phyloP scores from a whole-genome alignment of 2,888 invertebrate species.

The Neoaliturus tenellus region DNA sequence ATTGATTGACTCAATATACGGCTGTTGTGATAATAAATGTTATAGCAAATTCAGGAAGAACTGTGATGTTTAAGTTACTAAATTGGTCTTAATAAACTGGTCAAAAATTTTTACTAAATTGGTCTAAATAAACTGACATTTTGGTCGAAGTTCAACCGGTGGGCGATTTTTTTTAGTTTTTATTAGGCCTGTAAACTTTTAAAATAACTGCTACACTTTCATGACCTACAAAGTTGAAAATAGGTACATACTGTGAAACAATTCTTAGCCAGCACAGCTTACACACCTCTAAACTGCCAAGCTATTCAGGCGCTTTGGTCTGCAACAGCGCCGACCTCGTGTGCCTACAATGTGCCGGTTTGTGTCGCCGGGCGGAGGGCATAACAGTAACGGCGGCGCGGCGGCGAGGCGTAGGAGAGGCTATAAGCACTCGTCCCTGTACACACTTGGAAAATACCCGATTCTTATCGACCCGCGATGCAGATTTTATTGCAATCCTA shows the following conservation, averaged over 20 bases:
- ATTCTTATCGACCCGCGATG: constrained; percentile 31
- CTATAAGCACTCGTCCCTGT: background rate
- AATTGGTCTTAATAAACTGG: background rate
- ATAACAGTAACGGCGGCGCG: background rate
- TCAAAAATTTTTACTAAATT: background rate
- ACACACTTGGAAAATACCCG: background rate
- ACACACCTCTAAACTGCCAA: too few species aligned
- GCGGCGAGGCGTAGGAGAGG: background rate
- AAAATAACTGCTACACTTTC: too few species aligned
- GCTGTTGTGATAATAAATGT: too few species aligned
- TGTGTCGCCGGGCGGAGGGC: background rate
- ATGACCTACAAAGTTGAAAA: too few species aligned
- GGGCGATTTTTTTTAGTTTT: background rate
- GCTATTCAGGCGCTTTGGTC: too few species aligned
- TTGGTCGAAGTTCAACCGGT: background rate
- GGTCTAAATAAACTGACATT: background rate
- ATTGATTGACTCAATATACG: too few species aligned
- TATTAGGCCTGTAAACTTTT: too few species aligned
- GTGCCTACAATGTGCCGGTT: background rate
- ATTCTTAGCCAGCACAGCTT: too few species aligned
- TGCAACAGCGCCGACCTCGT: too few species aligned
- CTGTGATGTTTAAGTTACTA: background rate
- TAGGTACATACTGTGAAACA: too few species aligned
- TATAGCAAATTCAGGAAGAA: too few species aligned
- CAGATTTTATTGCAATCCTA: constrained; percentile 34